Conservation (phyloP, 1,140 invertebrate species). For the Monomorium pharaonis region DNA sequence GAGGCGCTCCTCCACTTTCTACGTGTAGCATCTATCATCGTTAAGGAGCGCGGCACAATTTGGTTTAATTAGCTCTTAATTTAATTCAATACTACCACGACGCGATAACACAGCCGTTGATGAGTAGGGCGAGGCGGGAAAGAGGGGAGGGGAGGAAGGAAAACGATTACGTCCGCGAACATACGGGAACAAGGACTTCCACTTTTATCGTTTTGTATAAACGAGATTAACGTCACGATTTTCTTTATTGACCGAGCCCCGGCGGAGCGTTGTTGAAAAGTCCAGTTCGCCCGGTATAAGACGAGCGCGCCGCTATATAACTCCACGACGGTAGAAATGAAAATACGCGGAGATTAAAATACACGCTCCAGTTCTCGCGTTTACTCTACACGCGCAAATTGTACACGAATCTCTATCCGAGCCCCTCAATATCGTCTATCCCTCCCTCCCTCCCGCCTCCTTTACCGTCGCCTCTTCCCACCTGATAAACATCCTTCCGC, state of each 20-base stretch:
- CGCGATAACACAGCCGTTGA: conserved; percentile 38
- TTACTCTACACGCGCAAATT: conserved; percentile 43
- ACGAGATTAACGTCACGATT: conserved; percentile 40
- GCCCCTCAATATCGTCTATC: background rate
- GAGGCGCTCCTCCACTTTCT: conserved; percentile 10
- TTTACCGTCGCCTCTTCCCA: too few species aligned
- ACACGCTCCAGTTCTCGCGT: conserved; percentile 24
- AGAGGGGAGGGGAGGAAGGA: background rate
- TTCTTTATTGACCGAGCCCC: conserved; percentile 35
- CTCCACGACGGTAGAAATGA: conserved; percentile 22
- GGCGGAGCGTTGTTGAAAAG: background rate
- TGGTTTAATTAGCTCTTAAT: conserved; percentile 75
- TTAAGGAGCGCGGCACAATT: conserved; percentile 67
- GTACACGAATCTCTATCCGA: conserved; percentile 22
- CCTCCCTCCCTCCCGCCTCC: background rate
- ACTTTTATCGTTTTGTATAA: conserved; percentile 27
- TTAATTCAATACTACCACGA: conserved; percentile 67
- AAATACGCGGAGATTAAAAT: conserved; percentile 53
- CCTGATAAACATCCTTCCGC: conserved; percentile 17
- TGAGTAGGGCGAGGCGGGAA: background rate
- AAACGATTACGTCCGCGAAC: background rate
- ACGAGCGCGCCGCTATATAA: background rate
- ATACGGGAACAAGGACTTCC: conserved; percentile 11
- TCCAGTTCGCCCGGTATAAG: background rate
- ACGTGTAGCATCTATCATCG: conserved; percentile 73